Evolutionary conservation across 2,113 vertebrate species (phyloP), one percentile per base, ranked within the genome.

Genomic region (Canis aureus): DNA sequence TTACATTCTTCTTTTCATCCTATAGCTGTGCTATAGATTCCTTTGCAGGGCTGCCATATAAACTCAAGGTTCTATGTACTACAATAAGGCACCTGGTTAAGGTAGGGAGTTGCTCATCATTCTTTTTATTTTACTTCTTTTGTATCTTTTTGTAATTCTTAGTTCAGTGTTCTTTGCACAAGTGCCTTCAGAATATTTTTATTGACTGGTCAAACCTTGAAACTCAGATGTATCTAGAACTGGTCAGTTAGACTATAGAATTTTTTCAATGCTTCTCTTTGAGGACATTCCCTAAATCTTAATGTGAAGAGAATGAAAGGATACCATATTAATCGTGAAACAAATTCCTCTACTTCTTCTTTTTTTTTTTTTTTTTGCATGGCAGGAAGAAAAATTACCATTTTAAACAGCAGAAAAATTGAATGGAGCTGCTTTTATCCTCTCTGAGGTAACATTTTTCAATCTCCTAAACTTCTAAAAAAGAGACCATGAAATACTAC

Each of bases 391-490:
- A 86, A 95, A 92, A 57, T 57, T 94, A 60, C 43, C 64, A 91
- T 93, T 94, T 96, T 88, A 84, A 95, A 76, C 3, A 32, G 51
- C 20, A 88, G 20, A 74, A 90, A 89, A 93, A 79, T 35, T 53
- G 76, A 88, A 86, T 23, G 2, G 29, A 82, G 38, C 60, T 25
- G 49, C 62, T 95, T 94, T 38, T 76, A 20, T 81, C 19, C 35
- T 94, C 38, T 87, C 9, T 74, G n/a, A 69, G 38, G 35, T 81
- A 38, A 43, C 10, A 51, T 74, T 67, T 92, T 89, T 92, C 9
- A 79, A 35, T 92, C 32, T 69, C 5, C 49, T 89, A 73, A 85
- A 82, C 27, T 78, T 94, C 11, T 79, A 35, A 78, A 95, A 73
- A 7, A 82, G 85, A 81, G 57, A 91, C 64, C 29, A 76, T 86